Evolutionary conservation across 2,888 invertebrate species (phyloP), one percentile per base, ranked within the genome.

Genomic region (Laspeyria flexula): DNA sequence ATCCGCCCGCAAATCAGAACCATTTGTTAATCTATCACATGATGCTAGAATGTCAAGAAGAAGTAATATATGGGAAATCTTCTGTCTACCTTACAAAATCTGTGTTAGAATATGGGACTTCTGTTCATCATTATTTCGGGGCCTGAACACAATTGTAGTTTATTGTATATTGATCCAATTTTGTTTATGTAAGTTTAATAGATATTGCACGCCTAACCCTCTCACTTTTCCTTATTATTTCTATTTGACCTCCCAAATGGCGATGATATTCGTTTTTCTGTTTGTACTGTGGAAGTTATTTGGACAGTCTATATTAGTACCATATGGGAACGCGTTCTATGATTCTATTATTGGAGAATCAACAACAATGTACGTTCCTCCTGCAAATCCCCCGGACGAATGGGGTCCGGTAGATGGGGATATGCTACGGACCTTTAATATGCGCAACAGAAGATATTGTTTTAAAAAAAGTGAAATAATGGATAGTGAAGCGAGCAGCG

Each of bases 141-240:
- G 89, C 0, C 81, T 87, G 1, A 90, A 90, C 52, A 83, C 85
- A 58, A 88, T 86, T 37, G 69, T 90, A 0, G 67, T 89, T 0
- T 87, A 88, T 43, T 90, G 88, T 86, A 78, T 90, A 78, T 62
- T 83, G 47, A 79, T 89, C 39, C 89, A 90, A 52, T 91, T 89
- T 88, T 21, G 86, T 0, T 76, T 87, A 0, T 90, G 90, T 59
- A 90, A 88, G 73, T 79, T 89, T 2, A 83, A 84, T 0, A 74
- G 68, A 54, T 33, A 84, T 1, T 85, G 84, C 0, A 83, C 85
- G 0, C 87, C 87, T 1, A 81, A 88, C 16, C 83, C 89, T 0
- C 80, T 91, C 0, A 72, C 88, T 18, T 90, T 86, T 29, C 90
- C 90, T 0, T 91, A 90, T 43, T 90, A 83, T 49, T 90, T 90